A percentile compares a stretch with the other conserved stretches of the same genome.
Conservation (phyloP, 2,797 vertebrate species). For the Acropternis orthonyx region DNA sequence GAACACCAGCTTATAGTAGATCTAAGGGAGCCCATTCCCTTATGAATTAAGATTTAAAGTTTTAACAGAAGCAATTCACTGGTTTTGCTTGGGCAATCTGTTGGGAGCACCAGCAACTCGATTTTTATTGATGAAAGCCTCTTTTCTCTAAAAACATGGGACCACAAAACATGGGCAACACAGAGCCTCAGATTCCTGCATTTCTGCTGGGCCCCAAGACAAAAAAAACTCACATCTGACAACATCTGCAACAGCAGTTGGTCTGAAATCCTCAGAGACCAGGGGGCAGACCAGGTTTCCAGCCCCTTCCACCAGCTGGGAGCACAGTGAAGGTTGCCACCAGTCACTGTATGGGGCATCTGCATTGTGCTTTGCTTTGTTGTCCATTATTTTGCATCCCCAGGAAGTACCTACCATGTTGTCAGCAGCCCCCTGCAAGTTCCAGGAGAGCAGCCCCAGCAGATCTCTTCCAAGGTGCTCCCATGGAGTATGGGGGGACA, state of each 20-base stretch:
- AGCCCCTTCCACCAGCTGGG: background rate
- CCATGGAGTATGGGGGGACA: fast-evolving
- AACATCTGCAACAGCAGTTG: background rate
- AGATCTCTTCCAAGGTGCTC: background rate
- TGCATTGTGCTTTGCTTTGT: background rate
- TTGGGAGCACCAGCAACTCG: background rate
- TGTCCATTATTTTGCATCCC: background rate
- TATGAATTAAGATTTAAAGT: background rate
- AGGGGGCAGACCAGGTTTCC: background rate
- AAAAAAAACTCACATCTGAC: background rate
- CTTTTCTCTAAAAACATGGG: background rate
- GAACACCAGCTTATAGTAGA: background rate
- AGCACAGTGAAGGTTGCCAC: background rate
- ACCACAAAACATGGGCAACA: fast-evolving
- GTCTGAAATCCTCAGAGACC: background rate
- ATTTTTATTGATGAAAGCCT: slow-evolving; percentile 13
- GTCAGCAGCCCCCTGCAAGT: background rate
- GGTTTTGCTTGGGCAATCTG: background rate
- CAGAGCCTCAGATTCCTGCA: background rate
- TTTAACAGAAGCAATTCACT: background rate
- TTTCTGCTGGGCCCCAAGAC: background rate
- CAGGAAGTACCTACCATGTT: background rate
- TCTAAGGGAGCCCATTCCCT: background rate
- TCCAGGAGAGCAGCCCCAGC: background rate
- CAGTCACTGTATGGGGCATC: fast-evolving